Evolutionary conservation across 2,113 vertebrate genomes (phyloP).

Genomic region (Mellivora capensis): DNA sequence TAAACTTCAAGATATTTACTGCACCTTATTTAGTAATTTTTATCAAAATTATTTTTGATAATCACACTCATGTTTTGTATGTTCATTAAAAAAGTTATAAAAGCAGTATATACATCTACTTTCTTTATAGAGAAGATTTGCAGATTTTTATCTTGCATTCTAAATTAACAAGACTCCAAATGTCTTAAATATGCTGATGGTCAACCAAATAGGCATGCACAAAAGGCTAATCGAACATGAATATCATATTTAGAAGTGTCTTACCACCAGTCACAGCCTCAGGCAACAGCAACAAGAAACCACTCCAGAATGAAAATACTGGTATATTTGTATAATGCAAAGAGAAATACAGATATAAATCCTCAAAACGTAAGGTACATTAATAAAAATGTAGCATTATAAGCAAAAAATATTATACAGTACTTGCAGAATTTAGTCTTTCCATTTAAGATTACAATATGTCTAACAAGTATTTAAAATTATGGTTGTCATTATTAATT

Average conservation of each 20-base stretch:
- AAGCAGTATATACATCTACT: background rate
- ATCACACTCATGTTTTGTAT: background rate
- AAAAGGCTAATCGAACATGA: background rate
- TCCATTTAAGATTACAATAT: slow-evolving; percentile 53
- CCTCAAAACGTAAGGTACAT: slow-evolving; percentile 71
- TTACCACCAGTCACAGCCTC: background rate
- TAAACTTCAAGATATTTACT: background rate
- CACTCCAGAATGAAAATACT: slow-evolving; percentile 76
- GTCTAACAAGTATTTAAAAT: slow-evolving; percentile 65
- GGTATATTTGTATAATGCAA: slow-evolving; percentile 78
- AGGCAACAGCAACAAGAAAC: background rate
- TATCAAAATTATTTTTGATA: slow-evolving; percentile 11
- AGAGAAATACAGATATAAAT: slow-evolving; percentile 77
- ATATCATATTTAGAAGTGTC: background rate
- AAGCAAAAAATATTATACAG: slow-evolving; percentile 74
- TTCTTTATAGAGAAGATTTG: background rate
- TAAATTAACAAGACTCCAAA: background rate
- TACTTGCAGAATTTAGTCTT: slow-evolving; percentile 72
- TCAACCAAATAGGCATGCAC: background rate
- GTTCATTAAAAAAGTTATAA: background rate
- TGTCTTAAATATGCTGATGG: background rate
- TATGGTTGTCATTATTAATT: slow-evolving; percentile 63
- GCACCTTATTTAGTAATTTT: background rate
- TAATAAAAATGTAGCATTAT: slow-evolving; percentile 73
- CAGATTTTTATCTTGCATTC: slow-evolving; percentile 24